These are phyloP conservation scores for Clupea harengus DNA, from an alignment of 2,113 vertebrate species.

Conservation along the genomic window DNA sequence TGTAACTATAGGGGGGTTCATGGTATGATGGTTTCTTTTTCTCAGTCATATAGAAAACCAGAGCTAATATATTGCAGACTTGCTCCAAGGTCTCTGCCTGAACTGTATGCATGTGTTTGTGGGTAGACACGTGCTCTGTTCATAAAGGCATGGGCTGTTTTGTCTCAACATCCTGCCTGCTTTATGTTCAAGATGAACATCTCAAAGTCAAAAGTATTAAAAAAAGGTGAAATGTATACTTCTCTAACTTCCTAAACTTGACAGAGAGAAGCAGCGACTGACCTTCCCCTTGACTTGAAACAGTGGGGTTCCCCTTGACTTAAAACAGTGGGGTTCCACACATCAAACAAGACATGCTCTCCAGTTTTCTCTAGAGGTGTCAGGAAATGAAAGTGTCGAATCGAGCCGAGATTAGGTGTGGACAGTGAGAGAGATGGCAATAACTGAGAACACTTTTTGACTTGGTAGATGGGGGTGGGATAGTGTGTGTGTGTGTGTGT, in stretches of 20 bases:
- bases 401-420: neutral
- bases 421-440: neutral
- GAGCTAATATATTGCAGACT: neutral
- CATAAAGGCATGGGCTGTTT: neutral
- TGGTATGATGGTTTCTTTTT: neutral
- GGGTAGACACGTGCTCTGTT: neutral
- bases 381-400: neutral
- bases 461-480: neutral
- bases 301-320: neutral
- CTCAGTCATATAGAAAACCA: neutral
- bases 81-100: neutral
- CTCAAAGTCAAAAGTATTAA: neutral
- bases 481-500: neutral
- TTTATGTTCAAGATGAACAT: neutral
- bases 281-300: neutral
- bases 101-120: slow-evolving; percentile 4
- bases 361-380: neutral
- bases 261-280: neutral
- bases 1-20: neutral
- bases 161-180: neutral
- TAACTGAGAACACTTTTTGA: neutral
- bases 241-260: neutral
- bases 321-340: neutral
- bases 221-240: neutral
- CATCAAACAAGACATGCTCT: neutral